Conservation (phyloP, 2,113 vertebrate species). For the Setophaga coronata region DNA sequence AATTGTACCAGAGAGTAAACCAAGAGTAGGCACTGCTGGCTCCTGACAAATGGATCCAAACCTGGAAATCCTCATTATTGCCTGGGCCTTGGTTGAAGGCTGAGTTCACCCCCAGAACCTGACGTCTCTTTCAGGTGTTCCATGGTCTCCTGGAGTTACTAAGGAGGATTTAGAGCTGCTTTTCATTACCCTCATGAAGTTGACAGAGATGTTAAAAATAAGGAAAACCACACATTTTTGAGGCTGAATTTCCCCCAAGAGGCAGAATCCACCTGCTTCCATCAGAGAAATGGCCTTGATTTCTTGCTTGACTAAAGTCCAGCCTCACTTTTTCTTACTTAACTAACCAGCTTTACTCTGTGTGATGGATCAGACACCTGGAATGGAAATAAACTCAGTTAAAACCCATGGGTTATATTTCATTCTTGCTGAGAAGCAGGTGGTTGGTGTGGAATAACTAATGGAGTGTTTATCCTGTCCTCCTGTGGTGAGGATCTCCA, state of each 20-base stretch:
- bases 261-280: background rate
- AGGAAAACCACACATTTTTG: background rate
- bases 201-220: background rate
- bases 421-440: background rate
- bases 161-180: background rate
- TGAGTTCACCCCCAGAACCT: background rate
- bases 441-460: background rate
- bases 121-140: background rate
- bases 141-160: background rate
- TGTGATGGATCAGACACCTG: fast-evolving
- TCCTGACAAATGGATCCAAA: background rate
- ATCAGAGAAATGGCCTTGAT: fast-evolving
- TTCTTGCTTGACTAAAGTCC: background rate
- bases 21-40: fast-evolving
- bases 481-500: background rate
- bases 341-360: background rate
- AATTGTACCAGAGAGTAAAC: background rate
- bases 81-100: background rate
- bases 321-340: no score
- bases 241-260: background rate
- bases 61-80: background rate
- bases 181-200: background rate
- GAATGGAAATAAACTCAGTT: background rate
- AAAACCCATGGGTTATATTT: background rate
- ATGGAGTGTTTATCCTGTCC: background rate